Evolutionary conservation across 1,140 invertebrate genomes (phyloP).

Genomic region (Sinonovacula constricta): DNA sequence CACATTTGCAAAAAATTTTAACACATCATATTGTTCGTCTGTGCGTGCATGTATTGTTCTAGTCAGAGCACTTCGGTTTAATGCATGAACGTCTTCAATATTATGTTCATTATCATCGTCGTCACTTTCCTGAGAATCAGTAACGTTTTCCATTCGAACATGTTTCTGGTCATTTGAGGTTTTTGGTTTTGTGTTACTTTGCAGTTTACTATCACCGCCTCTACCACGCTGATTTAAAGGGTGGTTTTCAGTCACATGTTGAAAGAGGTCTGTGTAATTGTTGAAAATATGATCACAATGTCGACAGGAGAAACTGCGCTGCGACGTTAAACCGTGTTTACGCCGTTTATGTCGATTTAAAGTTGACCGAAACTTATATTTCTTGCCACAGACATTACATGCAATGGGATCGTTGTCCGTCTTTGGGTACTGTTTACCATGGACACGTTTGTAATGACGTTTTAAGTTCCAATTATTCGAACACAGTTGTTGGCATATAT

Average conservation of each 20-base stretch:
- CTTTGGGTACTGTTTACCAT: not conserved
- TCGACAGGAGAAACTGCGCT: slow-evolving; percentile 22
- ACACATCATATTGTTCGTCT: slow-evolving; percentile 20
- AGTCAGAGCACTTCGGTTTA: slow-evolving; percentile 5
- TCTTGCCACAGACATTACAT: not conserved
- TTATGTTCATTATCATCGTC: not conserved
- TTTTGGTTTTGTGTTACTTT: not conserved
- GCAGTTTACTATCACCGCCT: not conserved
- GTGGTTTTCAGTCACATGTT: slow-evolving; percentile 29
- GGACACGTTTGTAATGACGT: not conserved
- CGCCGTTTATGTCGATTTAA: not conserved
- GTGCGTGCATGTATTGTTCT: slow-evolving; percentile 9
- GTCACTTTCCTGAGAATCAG: not conserved
- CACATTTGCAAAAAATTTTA: slow-evolving; percentile 20
- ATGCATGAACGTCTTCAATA: not conserved
- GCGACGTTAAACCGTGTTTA: not conserved
- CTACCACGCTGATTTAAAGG: slow-evolving; percentile 27
- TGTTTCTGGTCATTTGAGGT: not conserved
- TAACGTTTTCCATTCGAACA: not conserved
- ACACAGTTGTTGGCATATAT: slow-evolving; percentile 1
- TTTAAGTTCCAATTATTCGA: not conserved
- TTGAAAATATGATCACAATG: slow-evolving; percentile 21
- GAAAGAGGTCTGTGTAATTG: slow-evolving; percentile 20
- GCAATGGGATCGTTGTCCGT: not conserved
- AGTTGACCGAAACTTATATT: not conserved